Conservation (phyloP, 1,140 invertebrate species). For the Aplysia californica region DNA sequence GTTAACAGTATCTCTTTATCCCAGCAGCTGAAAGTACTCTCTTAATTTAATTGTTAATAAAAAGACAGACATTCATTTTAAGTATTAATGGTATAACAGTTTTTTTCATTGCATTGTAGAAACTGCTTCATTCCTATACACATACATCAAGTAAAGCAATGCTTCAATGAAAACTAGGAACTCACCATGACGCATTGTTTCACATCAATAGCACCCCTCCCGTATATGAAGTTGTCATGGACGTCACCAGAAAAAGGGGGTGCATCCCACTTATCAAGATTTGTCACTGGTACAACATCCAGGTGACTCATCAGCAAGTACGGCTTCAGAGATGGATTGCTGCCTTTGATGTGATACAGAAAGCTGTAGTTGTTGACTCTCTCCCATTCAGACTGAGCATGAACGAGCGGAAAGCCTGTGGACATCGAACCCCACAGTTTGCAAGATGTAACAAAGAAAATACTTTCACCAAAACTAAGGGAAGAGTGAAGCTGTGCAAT, state of each 20-base stretch:
- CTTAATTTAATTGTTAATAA: no score
- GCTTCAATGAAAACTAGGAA: background rate
- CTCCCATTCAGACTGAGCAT: constrained; percentile 66
- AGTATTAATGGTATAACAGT: no score
- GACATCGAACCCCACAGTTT: no score
- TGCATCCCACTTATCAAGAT: constrained; percentile 68
- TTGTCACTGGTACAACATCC: constrained; percentile 73
- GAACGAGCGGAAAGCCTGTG: no score
- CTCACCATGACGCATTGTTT: constrained; percentile 72
- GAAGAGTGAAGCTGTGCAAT: no score
- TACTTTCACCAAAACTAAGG: no score
- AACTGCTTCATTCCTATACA: no score
- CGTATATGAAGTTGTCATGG: constrained; percentile 71
- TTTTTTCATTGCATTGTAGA: no score
- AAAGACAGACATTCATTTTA: no score
- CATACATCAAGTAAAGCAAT: background rate
- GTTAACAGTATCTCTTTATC: no score
- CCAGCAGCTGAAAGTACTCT: no score
- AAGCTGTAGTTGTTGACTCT: constrained; percentile 71
- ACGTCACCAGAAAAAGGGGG: constrained; percentile 71
- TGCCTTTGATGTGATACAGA: constrained; percentile 67
- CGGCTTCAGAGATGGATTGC: constrained; percentile 65
- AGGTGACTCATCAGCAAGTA: constrained; percentile 72
- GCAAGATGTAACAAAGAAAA: no score
- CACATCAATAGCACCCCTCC: constrained; percentile 72